phyloP scores from a whole-genome alignment of 2,113 vertebrate genomes.

The Tupaia tana region DNA sequence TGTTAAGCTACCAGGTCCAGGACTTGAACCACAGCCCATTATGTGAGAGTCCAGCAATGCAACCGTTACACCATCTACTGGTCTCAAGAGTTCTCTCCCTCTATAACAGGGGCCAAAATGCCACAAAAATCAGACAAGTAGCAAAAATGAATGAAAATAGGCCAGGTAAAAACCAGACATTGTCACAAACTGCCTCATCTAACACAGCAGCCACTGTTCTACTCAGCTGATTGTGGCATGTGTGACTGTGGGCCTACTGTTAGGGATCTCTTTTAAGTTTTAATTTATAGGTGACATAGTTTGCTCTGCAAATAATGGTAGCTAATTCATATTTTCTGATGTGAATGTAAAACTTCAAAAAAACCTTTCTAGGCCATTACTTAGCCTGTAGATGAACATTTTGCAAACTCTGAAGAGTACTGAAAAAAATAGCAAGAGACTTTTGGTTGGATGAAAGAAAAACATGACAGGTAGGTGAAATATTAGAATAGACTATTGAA shows the following conservation, averaged over 20 bases:
- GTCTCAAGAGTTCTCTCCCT: neutral
- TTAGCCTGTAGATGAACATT: neutral
- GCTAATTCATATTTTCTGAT: slow-evolving; percentile 33
- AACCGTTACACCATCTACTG: no score
- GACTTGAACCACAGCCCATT: no score
- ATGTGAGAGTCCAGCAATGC: no score
- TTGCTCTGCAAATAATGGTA: slow-evolving; percentile 58
- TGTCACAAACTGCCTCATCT: neutral
- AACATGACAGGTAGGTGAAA: neutral
- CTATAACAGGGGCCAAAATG: neutral
- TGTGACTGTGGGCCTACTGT: neutral
- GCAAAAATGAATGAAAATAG: neutral
- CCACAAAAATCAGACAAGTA: neutral
- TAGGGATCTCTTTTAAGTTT: slow-evolving; percentile 34
- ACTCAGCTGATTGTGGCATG: neutral
- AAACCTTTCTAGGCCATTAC: neutral
- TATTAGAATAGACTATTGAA: slow-evolving; percentile 12
- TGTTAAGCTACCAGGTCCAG: no score
- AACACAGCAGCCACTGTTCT: neutral
- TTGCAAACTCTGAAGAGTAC: slow-evolving; percentile 37
- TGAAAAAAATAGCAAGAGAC: neutral
- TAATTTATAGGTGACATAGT: slow-evolving; percentile 33
- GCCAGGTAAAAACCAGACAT: neutral
- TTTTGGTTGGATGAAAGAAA: slow-evolving; percentile 42
- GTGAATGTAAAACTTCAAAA: neutral